These are phyloP conservation scores for Parazoanthus swiftii DNA, from an alignment of 92 coral and sea anemone genomes.

Conservation along the genomic window DNA sequence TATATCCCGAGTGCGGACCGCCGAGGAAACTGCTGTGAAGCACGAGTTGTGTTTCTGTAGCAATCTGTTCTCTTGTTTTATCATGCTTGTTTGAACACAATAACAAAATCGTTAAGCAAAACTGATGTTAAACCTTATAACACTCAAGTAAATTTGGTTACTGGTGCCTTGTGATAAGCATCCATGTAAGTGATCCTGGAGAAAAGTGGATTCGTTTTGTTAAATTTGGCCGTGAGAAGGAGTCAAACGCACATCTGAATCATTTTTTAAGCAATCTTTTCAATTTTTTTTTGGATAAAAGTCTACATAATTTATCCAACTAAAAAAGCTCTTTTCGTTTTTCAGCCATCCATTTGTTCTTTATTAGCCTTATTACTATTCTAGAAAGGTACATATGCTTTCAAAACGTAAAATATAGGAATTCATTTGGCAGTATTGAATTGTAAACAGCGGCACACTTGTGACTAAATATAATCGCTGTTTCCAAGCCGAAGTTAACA, in stretches of 20 bases:
- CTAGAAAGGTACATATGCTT: conserved; percentile 16
- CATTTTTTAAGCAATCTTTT: conserved; percentile 11
- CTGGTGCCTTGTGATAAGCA: conserved; percentile 3
- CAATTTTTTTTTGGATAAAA: conserved; percentile 4
- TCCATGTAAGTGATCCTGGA: conserved; percentile 9
- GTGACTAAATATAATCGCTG: neutral
- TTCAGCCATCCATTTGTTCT: conserved; percentile 18
- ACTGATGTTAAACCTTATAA: neutral
- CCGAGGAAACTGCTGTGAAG: conserved; percentile 36
- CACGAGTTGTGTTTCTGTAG: conserved; percentile 7
- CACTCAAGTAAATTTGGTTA: conserved; percentile 5
- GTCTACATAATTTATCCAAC: conserved; percentile 9
- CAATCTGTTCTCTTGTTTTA: neutral
- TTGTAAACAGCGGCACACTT: neutral
- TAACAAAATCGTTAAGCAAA: neutral
- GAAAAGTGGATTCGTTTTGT: conserved; percentile 8
- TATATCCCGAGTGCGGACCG: conserved; percentile 20
- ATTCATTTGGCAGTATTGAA: neutral
- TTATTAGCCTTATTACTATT: conserved; percentile 19
- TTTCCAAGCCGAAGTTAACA: conserved; percentile 11
- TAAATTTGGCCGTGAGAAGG: conserved; percentile 26
- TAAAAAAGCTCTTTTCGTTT: conserved; percentile 28
- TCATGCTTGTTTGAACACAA: neutral
- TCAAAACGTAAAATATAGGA: neutral
- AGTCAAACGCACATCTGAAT: neutral